phyloP scores from a whole-genome alignment of 2,888 invertebrate species.

The Dryobotodes eremita region DNA sequence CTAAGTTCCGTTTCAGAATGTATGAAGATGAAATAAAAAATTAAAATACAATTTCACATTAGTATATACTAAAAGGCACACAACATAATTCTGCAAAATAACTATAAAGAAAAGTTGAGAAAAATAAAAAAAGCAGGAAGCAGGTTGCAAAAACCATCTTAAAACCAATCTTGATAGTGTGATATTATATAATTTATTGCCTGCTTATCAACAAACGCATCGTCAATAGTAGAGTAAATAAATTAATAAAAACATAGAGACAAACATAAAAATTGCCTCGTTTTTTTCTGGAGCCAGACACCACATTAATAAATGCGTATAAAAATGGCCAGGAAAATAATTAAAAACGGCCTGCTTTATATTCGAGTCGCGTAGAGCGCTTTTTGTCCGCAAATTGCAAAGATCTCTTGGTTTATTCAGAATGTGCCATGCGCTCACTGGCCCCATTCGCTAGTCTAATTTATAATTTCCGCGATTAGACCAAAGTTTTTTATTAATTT shows the following conservation, averaged over 20 bases:
- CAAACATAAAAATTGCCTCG: background rate
- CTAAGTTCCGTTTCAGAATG: background rate
- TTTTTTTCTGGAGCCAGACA: conserved; percentile 42
- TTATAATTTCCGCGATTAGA: conserved; percentile 78
- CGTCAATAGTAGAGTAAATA: background rate
- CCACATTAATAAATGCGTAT: conserved; percentile 60
- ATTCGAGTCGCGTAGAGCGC: conserved; percentile 77
- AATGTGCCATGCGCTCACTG: conserved; percentile 70
- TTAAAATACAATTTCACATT: background rate
- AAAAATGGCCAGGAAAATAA: conserved; percentile 76
- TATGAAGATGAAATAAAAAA: conserved; percentile 1
- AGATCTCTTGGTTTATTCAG: conserved; percentile 76
- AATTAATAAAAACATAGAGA: background rate
- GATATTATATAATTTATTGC: background rate
- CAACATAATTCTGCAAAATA: background rate
- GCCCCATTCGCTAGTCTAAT: conserved; percentile 72
- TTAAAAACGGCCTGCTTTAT: conserved; percentile 81
- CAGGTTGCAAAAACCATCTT: background rate
- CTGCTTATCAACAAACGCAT: background rate
- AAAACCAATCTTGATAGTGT: background rate
- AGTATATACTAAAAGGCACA: background rate
- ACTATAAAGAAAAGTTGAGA: background rate
- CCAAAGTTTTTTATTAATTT: conserved; percentile 68
- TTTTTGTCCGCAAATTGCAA: conserved; percentile 82
- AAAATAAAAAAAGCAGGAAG: no score